Percentiles rank a stretch among this genome's conserved stretches.
These are phyloP conservation scores for Scaptomyza hsui DNA, from an alignment of 1,140 invertebrate genomes.

Conservation along the genomic window DNA sequence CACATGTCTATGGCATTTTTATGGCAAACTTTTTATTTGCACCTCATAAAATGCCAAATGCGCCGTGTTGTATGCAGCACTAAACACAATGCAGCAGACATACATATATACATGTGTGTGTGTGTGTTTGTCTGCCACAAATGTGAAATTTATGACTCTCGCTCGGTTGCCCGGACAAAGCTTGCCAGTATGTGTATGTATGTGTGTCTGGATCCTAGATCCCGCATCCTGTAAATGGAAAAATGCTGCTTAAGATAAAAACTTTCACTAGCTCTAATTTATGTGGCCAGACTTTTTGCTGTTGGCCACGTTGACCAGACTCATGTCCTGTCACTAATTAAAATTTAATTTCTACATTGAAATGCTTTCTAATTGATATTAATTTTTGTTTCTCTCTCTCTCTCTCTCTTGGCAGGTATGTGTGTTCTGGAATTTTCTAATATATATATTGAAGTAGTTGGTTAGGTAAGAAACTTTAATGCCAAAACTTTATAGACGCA, in stretches of 20 bases:
- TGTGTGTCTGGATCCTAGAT: not conserved
- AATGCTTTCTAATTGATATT: conserved; percentile 69
- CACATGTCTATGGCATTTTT: conserved; percentile 79
- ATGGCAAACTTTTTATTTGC: conserved; percentile 80
- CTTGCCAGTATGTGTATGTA: conserved; percentile 19
- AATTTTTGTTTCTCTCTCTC: conserved; percentile 44
- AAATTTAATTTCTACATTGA: conserved; percentile 67
- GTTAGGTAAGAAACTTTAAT: conserved; percentile 30
- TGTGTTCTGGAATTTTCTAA: conserved; percentile 33
- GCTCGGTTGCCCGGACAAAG: conserved; percentile 54
- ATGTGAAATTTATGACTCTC: conserved; percentile 79
- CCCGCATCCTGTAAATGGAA: conserved; percentile 34
- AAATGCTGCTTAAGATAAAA: conserved; percentile 22
- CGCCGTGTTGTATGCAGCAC: conserved; percentile 72
- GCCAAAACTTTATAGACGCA: conserved; percentile 29
- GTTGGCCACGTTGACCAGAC: not conserved
- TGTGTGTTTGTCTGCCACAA: conserved; percentile 70
- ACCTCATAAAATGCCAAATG: conserved; percentile 81
- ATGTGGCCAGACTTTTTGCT: conserved; percentile 7
- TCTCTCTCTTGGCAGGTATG: conserved; percentile 57
- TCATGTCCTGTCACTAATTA: conserved; percentile 61
- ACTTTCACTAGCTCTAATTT: conserved; percentile 52
- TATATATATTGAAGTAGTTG: conserved; percentile 14
- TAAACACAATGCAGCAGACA: conserved; percentile 55
- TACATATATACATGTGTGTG: conserved; percentile 4